Conservation (phyloP, 1,140 invertebrate species). For the Archivesica marissinica region DNA sequence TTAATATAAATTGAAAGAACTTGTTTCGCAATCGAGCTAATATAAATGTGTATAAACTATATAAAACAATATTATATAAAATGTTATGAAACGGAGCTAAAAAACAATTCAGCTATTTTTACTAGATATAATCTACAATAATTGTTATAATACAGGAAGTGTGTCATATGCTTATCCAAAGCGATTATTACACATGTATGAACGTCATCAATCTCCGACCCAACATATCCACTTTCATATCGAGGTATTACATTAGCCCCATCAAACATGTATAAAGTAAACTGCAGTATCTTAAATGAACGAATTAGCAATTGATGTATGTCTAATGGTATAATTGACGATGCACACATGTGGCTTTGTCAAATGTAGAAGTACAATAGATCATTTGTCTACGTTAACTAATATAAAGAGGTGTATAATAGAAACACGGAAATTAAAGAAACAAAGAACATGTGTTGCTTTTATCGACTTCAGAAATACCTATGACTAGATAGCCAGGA, state of each 20-base stretch:
- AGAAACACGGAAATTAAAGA: background rate
- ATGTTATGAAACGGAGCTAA: too few relatives aligned
- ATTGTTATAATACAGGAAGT: background rate
- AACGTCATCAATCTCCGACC: background rate
- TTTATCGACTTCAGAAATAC: background rate
- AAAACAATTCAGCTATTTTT: background rate
- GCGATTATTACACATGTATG: background rate
- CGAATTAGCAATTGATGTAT: background rate
- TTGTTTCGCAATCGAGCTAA: too few relatives aligned
- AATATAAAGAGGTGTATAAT: too few relatives aligned
- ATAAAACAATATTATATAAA: too few relatives aligned
- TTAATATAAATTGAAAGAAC: too few relatives aligned
- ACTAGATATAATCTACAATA: background rate
- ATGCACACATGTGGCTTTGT: background rate
- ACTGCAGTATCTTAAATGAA: background rate
- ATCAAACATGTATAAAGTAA: background rate
- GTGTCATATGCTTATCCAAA: background rate
- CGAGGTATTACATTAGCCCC: background rate
- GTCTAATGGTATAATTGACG: background rate
- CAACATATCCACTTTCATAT: background rate
- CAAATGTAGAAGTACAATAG: background rate
- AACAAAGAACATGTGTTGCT: background rate
- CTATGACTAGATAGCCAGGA: background rate
- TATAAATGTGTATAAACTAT: too few relatives aligned
- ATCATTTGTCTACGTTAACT: background rate